Evolutionary conservation across 2,113 vertebrate species (phyloP).

Genomic region (Baryphthengus martii): DNA sequence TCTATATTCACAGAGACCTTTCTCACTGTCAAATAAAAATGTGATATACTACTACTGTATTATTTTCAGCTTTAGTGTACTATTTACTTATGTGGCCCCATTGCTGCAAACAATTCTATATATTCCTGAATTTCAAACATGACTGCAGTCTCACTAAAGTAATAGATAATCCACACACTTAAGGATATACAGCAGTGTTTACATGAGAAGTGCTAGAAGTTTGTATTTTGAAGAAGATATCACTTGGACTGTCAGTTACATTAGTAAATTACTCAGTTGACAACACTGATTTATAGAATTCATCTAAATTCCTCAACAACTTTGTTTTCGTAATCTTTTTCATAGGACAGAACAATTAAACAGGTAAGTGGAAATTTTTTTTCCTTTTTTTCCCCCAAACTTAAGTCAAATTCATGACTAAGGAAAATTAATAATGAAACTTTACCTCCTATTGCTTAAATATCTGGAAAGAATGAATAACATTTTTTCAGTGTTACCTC

Average conservation of each 20-base stretch:
- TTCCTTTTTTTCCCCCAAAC: accelerated
- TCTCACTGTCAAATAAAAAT: not conserved
- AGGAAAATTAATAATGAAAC: not conserved
- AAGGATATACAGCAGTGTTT: not conserved
- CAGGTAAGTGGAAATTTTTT: not conserved
- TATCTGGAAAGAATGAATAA: not conserved
- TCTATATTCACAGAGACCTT: not conserved
- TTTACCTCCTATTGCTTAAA: not conserved
- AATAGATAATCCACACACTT: not conserved
- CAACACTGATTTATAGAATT: not conserved
- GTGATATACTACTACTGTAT: not conserved
- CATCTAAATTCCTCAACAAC: not conserved
- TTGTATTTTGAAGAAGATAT: not conserved
- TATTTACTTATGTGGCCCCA: not conserved
- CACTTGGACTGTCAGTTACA: not conserved
- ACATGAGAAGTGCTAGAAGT: not conserved
- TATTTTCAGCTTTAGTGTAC: not conserved
- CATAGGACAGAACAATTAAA: not conserved
- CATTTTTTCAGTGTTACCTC: not conserved
- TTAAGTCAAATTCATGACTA: not conserved
- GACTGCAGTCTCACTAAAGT: not conserved
- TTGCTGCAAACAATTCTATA: not conserved
- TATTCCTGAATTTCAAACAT: not conserved
- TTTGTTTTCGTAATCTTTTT: not conserved
- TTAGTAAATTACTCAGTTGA: not conserved